Evolutionary conservation across 2,888 invertebrate genomes (phyloP).

Genomic region (Diadegma fenestrale): DNA sequence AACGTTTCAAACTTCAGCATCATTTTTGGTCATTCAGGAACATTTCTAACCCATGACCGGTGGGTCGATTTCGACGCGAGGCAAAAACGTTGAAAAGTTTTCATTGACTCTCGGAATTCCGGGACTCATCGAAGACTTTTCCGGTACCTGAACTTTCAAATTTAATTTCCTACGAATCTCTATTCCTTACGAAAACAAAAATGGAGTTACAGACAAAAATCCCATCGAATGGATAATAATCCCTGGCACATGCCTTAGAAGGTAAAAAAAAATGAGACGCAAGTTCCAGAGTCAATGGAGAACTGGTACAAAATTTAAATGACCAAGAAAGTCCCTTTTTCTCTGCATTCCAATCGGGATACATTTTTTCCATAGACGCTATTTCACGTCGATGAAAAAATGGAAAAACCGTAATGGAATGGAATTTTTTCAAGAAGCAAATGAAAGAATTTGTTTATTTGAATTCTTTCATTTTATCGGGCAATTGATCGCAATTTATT

Average conservation of each 20-base stretch:
- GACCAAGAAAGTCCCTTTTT: neutral
- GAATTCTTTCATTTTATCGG: neutral
- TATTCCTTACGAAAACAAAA: no score
- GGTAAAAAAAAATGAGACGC: neutral
- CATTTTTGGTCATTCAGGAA: neutral
- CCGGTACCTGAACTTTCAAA: no score
- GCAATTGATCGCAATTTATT: constrained; percentile 12
- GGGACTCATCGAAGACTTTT: no score
- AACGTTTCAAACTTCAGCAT: no score
- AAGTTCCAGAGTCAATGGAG: neutral
- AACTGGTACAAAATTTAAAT: neutral
- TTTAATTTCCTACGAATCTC: no score
- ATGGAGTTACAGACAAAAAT: neutral
- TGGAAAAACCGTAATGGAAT: neutral
- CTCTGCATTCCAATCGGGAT: neutral
- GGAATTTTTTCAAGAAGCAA: neutral
- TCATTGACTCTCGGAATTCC: neutral
- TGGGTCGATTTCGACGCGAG: neutral
- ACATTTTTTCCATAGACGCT: neutral
- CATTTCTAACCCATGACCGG: neutral
- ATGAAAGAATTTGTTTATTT: neutral
- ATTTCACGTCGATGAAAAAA: neutral
- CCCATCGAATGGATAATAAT: neutral
- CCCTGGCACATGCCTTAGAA: neutral
- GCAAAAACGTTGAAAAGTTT: neutral